Conservation (phyloP, 2,113 vertebrate species). For the Camelus bactrianus region DNA sequence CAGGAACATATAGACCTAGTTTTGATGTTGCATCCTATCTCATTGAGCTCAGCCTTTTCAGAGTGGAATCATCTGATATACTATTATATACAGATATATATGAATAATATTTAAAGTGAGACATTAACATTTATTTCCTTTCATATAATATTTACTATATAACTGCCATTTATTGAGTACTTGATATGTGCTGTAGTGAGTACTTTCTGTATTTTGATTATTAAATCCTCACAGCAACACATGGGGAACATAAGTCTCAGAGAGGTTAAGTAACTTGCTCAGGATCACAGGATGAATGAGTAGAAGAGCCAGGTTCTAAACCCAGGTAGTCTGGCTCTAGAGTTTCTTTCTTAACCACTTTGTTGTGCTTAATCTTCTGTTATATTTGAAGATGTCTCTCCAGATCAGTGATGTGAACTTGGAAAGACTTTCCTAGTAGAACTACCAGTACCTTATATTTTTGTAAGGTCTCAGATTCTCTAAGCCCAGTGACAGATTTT, state of each 20-base stretch:
- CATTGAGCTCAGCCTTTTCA: background rate
- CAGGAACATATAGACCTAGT: background rate
- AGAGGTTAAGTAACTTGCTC: background rate
- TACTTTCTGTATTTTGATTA: background rate
- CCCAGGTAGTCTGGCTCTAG: background rate
- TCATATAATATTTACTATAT: background rate
- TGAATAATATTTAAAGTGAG: background rate
- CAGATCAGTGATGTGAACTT: background rate
- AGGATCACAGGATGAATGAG: background rate
- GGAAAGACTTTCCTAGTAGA: slow-evolving; percentile 5
- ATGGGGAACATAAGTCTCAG: background rate
- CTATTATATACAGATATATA: too few relatives aligned
- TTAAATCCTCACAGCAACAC: background rate
- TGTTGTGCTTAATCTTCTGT: background rate
- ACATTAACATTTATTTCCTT: background rate
- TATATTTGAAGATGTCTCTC: background rate
- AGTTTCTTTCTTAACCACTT: background rate
- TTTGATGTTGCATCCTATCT: background rate
- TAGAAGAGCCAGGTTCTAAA: background rate
- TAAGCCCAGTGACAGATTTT: background rate
- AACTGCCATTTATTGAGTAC: background rate
- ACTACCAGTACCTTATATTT: background rate
- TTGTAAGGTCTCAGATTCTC: background rate
- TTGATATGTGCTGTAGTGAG: background rate
- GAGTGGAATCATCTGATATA: background rate